Base-by-base conservation (phyloP, 2,797 vertebrate genomes). In the Perodicticus potto region DNA sequence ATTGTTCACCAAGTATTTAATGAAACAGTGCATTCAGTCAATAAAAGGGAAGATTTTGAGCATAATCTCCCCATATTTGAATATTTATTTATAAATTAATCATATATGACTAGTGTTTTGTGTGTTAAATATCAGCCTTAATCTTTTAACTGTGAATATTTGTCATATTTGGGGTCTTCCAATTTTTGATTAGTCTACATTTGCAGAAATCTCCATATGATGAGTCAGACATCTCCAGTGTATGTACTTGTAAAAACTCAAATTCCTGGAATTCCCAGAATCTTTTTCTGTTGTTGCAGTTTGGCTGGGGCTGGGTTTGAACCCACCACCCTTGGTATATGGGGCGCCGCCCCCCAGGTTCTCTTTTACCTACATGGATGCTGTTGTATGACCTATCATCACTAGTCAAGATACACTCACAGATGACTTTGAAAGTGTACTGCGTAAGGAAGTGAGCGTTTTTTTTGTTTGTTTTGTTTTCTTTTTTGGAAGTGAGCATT, bases 351-450 rank as follows among this genome's bases (percentile, higher is more conserved):
- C 69, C 69, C 40, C 74, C 45, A n/a, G 20, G 17, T 91, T 91
- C 70, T 88, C 16, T 88, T 43, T 4, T 87, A 55, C 43, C 20
- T 87, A 45, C 74, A 65, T 92, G 78, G 76, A 72, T 83, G 61
- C 37, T 74, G 22, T 13, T 34, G 32, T 89, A 29, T 89, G 40
- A 57, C 43, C 25, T 53, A 45, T 17, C 29, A 65, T 32, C 63
- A 34, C 22, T 59, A 59, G 45, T 93, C 10, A 85, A 85, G 12
- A 78, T 57, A 67, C 5, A 85, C 65, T 29, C 9, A 37, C 49
- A 74, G 74, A 23, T 96, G 85, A 74, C 40, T 84, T 92, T 93
- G 57, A 82, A 90, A 86, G 73, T 76, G 74, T 19, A 69, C 69
- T 80, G 19, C 69, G 23, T 43, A 82, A 74, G 76, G 49, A 86